Percentiles rank a stretch among this genome's conserved stretches.
Conservation (phyloP, 2,888 invertebrate genomes). For the Acleris laterana region DNA sequence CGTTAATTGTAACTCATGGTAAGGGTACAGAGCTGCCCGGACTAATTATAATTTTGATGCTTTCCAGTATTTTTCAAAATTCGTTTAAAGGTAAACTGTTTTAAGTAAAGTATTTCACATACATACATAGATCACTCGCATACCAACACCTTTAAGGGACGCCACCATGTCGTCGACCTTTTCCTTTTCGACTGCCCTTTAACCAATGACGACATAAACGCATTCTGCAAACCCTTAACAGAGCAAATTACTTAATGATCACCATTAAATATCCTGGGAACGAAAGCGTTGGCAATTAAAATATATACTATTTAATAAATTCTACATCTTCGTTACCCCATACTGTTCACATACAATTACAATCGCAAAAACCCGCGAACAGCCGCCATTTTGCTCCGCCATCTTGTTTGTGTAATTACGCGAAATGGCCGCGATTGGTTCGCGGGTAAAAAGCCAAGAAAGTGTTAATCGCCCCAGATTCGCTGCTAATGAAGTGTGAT, state of each 20-base stretch:
- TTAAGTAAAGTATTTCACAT: too few species aligned
- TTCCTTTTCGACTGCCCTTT: background rate
- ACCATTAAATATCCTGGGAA: conserved; percentile 9
- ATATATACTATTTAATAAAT: conserved; percentile 22
- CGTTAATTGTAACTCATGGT: too few species aligned
- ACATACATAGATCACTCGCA: too few species aligned
- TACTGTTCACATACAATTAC: conserved; percentile 41
- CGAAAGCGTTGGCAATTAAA: conserved; percentile 3
- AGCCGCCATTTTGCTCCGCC: conserved; percentile 67
- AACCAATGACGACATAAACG: background rate
- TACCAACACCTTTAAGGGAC: too few species aligned
- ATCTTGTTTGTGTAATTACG: conserved; percentile 61
- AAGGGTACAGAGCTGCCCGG: too few species aligned
- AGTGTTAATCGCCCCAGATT: conserved; percentile 76
- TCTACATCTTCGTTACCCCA: conserved; percentile 27
- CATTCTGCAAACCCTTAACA: background rate
- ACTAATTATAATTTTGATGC: too few species aligned
- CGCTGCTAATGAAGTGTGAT: conserved; percentile 71
- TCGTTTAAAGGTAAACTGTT: too few species aligned
- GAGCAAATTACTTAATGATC: conserved; percentile 13
- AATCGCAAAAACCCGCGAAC: conserved; percentile 60
- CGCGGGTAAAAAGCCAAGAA: conserved; percentile 64
- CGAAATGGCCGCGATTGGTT: conserved; percentile 74
- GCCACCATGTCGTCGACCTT: background rate
- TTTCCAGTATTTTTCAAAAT: too few species aligned